Base-by-base conservation (phyloP, 2,797 vertebrate genomes). In the Anniella stebbinsi region DNA sequence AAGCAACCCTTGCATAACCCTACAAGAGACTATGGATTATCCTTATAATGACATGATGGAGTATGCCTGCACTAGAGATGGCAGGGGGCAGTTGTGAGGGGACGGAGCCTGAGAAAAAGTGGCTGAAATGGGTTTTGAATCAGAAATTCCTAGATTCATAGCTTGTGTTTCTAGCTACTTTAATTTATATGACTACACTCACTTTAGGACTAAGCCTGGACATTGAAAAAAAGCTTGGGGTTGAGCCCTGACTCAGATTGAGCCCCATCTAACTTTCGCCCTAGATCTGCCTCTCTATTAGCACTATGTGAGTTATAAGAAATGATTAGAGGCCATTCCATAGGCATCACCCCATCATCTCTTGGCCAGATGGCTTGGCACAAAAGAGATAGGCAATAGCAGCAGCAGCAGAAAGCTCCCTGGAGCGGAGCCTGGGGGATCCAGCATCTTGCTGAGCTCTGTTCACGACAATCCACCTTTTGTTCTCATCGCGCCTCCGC, bases 311-410 rank as follows among this genome's bases (percentile, higher is more conserved):
- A 72, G 69, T 38, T 21, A 25, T 66, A 51, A 73, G 67, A 38
- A 21, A 63, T 73, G 51, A 57, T 70, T 30, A 51, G 33, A 54
- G 38, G 81, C 41, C 38, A 60, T 21, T 36, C 54, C 28, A 66
- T 69, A 72, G 88, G 33, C 66, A n/a, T 51, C 51, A 80, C 48
- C 1, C 75, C 60, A 66, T 70, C 13, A n/a, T 86, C 63, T 70
- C 88, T 75, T 73, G 84, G 81, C 89, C 84, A 90, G 84, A 90
- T 90, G 84, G 88, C 76, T 45, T 89, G 81, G 82, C 77, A 81
- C 69, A 86, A 90, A 81, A 90, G 69, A 48, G 48, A 72, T 80
- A n/a, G n/a, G n/a, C n/a, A n/a, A n/a, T n/a, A n/a, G 69, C 89
- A 69, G 73, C 83, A 72, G 33, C 36, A 73, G 67, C 72, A 86